Evolutionary conservation across 35 echinoderm and acorn worm genomes (phyloP).

Genomic region (Heliocidaris erythrogramma): DNA sequence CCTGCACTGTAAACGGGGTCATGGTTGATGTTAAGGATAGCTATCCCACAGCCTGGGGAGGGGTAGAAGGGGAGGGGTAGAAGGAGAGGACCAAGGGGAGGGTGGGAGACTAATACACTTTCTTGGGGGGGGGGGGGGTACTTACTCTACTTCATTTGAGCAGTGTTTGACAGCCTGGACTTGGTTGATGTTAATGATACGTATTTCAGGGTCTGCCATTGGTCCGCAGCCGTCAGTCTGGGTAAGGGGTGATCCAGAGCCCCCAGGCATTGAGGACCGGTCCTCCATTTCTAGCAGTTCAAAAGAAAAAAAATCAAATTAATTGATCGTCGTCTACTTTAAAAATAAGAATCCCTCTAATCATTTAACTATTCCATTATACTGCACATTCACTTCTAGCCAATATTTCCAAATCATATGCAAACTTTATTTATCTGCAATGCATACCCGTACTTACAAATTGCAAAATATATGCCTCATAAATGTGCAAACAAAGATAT

Average conservation of each 20-base stretch:
- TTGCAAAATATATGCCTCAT: too few species aligned
- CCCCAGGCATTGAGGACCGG: not conserved
- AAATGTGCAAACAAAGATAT: too few species aligned
- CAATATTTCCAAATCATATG: too few species aligned
- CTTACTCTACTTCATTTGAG: conserved; percentile 88
- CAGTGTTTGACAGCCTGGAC: conserved; percentile 68
- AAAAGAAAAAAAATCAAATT: not conserved
- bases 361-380: not conserved
- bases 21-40: too few species aligned
- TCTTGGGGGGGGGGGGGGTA: too few species aligned
- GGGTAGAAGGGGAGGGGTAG: not conserved
- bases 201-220: conserved; percentile 40
- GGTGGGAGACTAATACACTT: not conserved
- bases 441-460: too few species aligned
- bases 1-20: too few species aligned
- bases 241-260: not conserved
- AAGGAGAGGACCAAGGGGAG: not conserved
- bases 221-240: not conserved
- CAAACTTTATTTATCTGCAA: too few species aligned
- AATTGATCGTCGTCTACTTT: not conserved
- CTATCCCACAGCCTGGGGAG: too few species aligned
- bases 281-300: conserved; percentile 41
- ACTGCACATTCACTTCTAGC: too few species aligned
- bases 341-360: not conserved
- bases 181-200: conserved; percentile 71